Evolutionary conservation across 2,113 vertebrate species (phyloP).

Genomic region (Oryzias melastigma): DNA sequence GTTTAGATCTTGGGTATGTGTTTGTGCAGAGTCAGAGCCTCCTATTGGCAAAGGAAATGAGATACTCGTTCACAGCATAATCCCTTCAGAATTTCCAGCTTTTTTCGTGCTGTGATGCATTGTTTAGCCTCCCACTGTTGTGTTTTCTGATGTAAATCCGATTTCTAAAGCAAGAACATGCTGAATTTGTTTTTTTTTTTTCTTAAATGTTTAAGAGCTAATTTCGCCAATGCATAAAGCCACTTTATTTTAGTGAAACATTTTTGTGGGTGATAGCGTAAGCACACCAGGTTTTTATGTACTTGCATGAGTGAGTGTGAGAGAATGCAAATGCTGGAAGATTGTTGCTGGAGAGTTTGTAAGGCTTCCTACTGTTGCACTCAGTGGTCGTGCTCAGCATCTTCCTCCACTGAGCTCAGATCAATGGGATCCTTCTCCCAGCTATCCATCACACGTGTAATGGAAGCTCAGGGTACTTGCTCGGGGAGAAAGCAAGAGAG

Average conservation of each 20-base stretch:
- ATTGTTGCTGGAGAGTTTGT: slow-evolving; percentile 33
- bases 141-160: slow-evolving; percentile 11
- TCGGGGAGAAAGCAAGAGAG: slow-evolving; percentile 33
- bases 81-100: slow-evolving; percentile 30
- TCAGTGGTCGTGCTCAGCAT: slow-evolving; percentile 61
- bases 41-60: slow-evolving; percentile 39
- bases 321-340: slow-evolving; percentile 26
- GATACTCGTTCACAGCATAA: slow-evolving; percentile 46
- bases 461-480: slow-evolving; percentile 58
- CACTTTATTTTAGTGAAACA: slow-evolving; percentile 6
- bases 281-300: neutral
- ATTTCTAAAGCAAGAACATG: neutral
- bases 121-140: neutral
- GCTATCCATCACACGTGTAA: slow-evolving; percentile 73
- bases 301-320: slow-evolving; percentile 1
- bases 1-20: slow-evolving; percentile 36
- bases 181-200: slow-evolving; percentile 4
- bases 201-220: neutral
- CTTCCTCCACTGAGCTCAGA: slow-evolving; percentile 67
- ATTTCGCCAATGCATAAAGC: slow-evolving; percentile 4
- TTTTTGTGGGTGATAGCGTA: slow-evolving; percentile 1
- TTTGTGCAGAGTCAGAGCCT: slow-evolving; percentile 27
- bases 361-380: slow-evolving; percentile 50
- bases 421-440: slow-evolving; percentile 67
- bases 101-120: slow-evolving; percentile 21